phyloP scores from a whole-genome alignment of 1,140 invertebrate genomes.

The Micrasema minimum region DNA sequence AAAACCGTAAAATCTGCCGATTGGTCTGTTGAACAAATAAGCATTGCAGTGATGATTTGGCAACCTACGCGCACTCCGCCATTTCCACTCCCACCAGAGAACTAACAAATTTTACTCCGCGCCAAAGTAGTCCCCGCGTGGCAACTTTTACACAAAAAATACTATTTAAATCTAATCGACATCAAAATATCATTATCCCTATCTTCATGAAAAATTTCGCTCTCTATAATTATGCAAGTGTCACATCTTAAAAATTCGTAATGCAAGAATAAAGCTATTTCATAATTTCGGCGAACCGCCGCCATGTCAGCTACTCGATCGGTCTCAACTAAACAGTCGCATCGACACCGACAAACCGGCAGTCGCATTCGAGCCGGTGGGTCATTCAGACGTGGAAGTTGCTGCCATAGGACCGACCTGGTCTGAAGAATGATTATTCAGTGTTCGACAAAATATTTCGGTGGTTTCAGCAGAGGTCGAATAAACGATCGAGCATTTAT shows the following conservation, averaged over 20 bases:
- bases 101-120: slow-evolving; percentile 18
- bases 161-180: slow-evolving; percentile 21
- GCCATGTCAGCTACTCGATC: slow-evolving; percentile 38
- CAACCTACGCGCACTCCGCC: not conserved
- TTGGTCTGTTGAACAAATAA: too few species aligned
- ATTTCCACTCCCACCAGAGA: too few species aligned
- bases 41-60: too few species aligned
- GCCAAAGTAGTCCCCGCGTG: slow-evolving; percentile 35
- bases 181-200: not conserved
- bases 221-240: slow-evolving; percentile 20
- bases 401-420: slow-evolving; percentile 40
- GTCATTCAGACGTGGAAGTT: slow-evolving; percentile 33
- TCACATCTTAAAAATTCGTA: slow-evolving; percentile 36
- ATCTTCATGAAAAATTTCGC: slow-evolving; percentile 24
- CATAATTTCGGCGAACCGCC: slow-evolving; percentile 21
- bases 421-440: slow-evolving; percentile 48
- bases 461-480: slow-evolving; percentile 42
- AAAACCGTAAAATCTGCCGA: too few species aligned
- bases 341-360: too few species aligned
- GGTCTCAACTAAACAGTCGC: not conserved
- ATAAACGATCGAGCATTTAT: slow-evolving; percentile 45
- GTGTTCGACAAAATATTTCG: slow-evolving; percentile 46
- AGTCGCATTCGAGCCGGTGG: slow-evolving; percentile 38
- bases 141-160: not conserved
- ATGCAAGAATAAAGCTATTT: slow-evolving; percentile 1